Base-by-base conservation (phyloP, 1,140 invertebrate species). In the Ganaspis sp. region DNA sequence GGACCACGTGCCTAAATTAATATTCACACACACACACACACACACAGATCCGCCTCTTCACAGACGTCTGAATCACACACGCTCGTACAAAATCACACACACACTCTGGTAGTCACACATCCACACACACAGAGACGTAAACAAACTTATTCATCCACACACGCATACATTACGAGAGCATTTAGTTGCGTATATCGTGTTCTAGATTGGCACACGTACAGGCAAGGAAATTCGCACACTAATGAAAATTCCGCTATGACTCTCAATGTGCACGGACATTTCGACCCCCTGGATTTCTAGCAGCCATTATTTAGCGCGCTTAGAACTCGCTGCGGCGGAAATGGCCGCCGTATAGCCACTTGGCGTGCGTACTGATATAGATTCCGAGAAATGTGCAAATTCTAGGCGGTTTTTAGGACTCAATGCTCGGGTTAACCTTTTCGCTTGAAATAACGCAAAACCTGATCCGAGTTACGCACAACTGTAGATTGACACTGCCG, bases 241-340 rank as follows among this genome's bases (percentile, higher is more conserved):
- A 45, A 73, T 45, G 70, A 58, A 77, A 78, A 83, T 73, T 81
- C 74, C 42, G n/a, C 40, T 70, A 75, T 49, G 38, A 29, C 53
- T 74, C 49, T 29, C 69, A 26, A 23, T 69, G 21, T 69, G 26
- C 26, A 69, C 29, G 37, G 29, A 70, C 37, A 70, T 45, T 64
- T 40, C 72, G 42, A 77, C 77, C 80, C 78, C 78, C 83, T 82
- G 84, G 86, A 89, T 85, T 88, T 89, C 87, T 86, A 88, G 82
- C 88, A 82, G 86, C 87, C 88, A 89, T 90, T 89, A 90, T 90
- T 90, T 90, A 89, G 87, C 84, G 82, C 84, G 88, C 87, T 90
- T 90, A 90, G 88, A 89, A 90, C 86, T 86, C 83, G 83, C 83
- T 83, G 78, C 81, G 76, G 80, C 74, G 79, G 79, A 83, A 81